Evolutionary conservation across 1,140 invertebrate genomes (phyloP).

Genomic region (Drosophila melanica): DNA sequence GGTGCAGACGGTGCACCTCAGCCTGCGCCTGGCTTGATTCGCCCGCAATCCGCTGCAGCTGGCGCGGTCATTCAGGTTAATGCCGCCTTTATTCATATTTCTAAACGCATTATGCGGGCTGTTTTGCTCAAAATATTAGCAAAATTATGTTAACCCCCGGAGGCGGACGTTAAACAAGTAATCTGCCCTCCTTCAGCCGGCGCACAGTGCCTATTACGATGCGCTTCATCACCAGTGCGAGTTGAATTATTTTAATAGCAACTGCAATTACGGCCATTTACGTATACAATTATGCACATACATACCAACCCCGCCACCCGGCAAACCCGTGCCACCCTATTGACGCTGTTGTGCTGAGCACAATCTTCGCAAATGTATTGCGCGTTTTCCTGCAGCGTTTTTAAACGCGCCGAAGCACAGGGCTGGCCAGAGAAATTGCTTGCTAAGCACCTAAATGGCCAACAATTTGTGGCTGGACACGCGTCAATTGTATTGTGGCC

Average conservation of each 20-base stretch:
- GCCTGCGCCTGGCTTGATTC: slow-evolving; percentile 8
- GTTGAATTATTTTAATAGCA: slow-evolving; percentile 73
- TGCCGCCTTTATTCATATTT: slow-evolving; percentile 74
- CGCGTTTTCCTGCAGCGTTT: slow-evolving; percentile 42
- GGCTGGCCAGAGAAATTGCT: slow-evolving; percentile 10
- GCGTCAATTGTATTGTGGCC: neutral
- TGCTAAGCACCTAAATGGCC: slow-evolving; percentile 8
- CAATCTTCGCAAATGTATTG: slow-evolving; percentile 41
- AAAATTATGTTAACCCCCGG: slow-evolving; percentile 70
- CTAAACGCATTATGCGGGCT: slow-evolving; percentile 71
- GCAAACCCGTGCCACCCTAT: slow-evolving; percentile 1
- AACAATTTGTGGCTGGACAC: slow-evolving; percentile 2
- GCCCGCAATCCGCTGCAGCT: slow-evolving; percentile 53
- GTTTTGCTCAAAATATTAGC: slow-evolving; percentile 62
- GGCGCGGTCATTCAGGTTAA: slow-evolving; percentile 66
- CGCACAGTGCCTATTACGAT: slow-evolving; percentile 20
- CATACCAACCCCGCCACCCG: no score
- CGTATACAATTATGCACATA: slow-evolving; percentile 11
- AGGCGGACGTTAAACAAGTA: slow-evolving; percentile 14
- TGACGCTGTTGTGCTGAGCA: slow-evolving; percentile 12
- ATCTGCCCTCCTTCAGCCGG: slow-evolving; percentile 18
- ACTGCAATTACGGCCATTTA: slow-evolving; percentile 58
- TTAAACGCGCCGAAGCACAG: slow-evolving; percentile 33
- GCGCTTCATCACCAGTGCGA: slow-evolving; percentile 28
- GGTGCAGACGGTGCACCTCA: slow-evolving; percentile 17